phyloP scores from a whole-genome alignment of 2,113 vertebrate genomes.

The Amphiprion percula region DNA sequence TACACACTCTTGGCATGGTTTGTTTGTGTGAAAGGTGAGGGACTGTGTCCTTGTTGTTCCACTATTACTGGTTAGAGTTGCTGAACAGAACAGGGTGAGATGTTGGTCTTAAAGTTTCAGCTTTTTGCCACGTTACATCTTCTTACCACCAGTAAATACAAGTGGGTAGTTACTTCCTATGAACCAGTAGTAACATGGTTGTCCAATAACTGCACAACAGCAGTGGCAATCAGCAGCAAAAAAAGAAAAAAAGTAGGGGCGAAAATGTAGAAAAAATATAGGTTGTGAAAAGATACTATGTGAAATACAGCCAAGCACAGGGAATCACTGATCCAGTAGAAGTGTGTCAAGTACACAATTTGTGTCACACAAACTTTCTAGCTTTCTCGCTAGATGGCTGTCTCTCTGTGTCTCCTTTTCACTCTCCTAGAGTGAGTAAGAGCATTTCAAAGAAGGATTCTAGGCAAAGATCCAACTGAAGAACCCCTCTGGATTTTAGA shows the following conservation, averaged over 20 bases:
- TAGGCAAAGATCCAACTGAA: constrained; percentile 67
- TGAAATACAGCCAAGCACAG: neutral
- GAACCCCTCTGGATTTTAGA: constrained; percentile 75
- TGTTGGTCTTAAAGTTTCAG: no score
- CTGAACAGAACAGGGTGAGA: no score
- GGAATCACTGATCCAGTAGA: constrained; percentile 38
- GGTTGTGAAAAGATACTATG: constrained; percentile 10
- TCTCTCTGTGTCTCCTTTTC: constrained; percentile 13
- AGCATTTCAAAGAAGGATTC: constrained; percentile 71
- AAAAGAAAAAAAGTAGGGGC: neutral
- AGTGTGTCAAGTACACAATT: constrained; percentile 51
- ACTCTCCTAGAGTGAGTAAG: constrained; percentile 48
- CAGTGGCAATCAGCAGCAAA: neutral
- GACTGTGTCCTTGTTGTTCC: no score
- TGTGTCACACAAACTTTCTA: constrained; percentile 36
- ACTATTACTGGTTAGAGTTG: no score
- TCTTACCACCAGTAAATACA: no score
- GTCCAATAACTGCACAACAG: neutral
- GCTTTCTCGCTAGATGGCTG: constrained; percentile 19
- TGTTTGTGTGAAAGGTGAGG: no score
- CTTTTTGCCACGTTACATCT: no score
- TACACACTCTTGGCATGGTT: no score
- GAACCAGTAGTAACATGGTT: no score
- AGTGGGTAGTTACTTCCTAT: no score
- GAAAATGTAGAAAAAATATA: neutral